phyloP scores from a whole-genome alignment of 2,888 invertebrate genomes.

The Tenodera sinensis region DNA sequence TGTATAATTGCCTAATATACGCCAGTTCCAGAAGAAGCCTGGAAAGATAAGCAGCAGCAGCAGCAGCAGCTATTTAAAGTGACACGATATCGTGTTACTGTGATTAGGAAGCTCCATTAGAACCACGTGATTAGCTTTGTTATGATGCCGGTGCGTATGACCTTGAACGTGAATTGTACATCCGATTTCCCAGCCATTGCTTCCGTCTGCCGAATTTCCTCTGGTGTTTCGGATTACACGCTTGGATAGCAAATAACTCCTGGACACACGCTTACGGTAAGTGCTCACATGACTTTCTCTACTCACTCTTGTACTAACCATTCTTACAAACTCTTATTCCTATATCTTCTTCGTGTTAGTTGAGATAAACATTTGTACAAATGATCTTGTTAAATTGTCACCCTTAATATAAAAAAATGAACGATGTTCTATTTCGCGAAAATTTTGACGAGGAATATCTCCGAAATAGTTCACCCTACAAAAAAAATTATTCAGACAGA shows the following conservation, averaged over 20 bases:
- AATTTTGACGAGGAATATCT: too few relatives aligned
- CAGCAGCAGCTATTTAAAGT: background rate
- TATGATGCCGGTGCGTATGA: background rate
- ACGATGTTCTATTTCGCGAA: too few relatives aligned
- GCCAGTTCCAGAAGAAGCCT: background rate
- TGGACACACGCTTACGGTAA: too few relatives aligned
- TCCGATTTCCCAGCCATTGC: background rate
- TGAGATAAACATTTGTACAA: too few relatives aligned
- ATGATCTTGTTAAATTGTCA: too few relatives aligned
- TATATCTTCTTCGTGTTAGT: too few relatives aligned
- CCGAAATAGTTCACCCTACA: accelerated
- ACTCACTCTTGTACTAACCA: too few relatives aligned
- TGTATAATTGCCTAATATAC: too few relatives aligned
- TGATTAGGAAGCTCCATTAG: background rate
- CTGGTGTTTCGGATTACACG: background rate
- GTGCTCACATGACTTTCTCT: too few relatives aligned
- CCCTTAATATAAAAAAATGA: too few relatives aligned
- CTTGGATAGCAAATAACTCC: background rate
- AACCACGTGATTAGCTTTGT: background rate
- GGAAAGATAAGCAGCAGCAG: background rate
- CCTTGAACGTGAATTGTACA: background rate
- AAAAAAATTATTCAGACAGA: too few relatives aligned
- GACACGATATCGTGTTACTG: background rate
- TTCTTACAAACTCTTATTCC: too few relatives aligned
- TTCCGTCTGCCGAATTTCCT: background rate